A percentile compares a stretch with the other conserved stretches of the same genome.
Evolutionary conservation across 2,797 vertebrate species (phyloP).

Genomic region (Florisuga fusca): DNA sequence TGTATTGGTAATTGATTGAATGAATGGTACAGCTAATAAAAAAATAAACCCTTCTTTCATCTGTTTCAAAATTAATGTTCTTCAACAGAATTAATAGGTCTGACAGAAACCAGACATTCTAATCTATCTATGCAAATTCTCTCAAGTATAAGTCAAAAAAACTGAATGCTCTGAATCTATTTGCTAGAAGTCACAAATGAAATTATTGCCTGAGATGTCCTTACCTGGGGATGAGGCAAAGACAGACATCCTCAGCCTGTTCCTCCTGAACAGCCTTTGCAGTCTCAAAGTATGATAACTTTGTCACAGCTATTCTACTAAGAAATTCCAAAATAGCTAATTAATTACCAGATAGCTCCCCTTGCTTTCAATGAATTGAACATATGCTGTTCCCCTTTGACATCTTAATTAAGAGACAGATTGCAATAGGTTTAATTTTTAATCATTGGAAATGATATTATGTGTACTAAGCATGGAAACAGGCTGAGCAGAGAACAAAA

Average conservation of each 20-base stretch:
- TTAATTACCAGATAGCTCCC: neutral
- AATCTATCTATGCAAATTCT: neutral
- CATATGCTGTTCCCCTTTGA: neutral
- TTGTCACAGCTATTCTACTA: neutral
- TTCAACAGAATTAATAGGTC: neutral
- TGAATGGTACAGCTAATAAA: neutral
- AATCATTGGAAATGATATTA: too few relatives aligned
- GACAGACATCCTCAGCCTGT: neutral
- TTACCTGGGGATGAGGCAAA: neutral
- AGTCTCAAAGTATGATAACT: neutral
- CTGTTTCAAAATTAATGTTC: neutral
- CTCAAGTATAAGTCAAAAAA: neutral
- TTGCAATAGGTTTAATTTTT: too few relatives aligned
- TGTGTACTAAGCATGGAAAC: fast-evolving
- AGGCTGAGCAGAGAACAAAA: neutral
- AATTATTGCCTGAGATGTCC: neutral
- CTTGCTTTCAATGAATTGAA: neutral
- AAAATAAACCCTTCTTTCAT: neutral
- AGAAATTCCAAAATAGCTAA: neutral
- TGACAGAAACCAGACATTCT: neutral
- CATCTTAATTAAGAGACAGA: neutral
- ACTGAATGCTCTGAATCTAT: neutral
- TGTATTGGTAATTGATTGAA: neutral
- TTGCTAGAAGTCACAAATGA: neutral
- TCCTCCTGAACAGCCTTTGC: neutral